Evolutionary conservation across 2,888 invertebrate genomes (phyloP).

Genomic region (Rhagophthalmus giganteus): DNA sequence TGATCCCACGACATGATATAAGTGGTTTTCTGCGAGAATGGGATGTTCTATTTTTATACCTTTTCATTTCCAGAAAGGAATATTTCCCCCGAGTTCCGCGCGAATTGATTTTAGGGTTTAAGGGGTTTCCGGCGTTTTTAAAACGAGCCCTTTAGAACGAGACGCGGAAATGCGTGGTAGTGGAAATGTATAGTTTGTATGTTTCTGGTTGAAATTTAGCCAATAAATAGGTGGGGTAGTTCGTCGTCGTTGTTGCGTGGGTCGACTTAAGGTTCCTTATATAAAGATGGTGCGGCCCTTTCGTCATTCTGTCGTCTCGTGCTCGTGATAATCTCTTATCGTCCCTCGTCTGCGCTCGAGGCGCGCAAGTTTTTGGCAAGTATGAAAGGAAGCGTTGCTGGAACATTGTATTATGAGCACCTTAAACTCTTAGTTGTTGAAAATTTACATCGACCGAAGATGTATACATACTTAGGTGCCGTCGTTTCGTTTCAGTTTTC

Average conservation of each 20-base stretch:
- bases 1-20: constrained; percentile 24
- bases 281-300: constrained; percentile 14
- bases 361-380: constrained; percentile 17
- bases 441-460: constrained; percentile 18
- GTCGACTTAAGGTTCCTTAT: constrained; percentile 8
- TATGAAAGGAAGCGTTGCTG: constrained; percentile 13
- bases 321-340: constrained; percentile 16
- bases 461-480: constrained; percentile 15
- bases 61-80: constrained; percentile 13
- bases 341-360: constrained; percentile 18
- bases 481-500: constrained; percentile 3
- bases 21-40: constrained; percentile 19
- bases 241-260: too few relatives aligned
- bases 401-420: constrained; percentile 15
- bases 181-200: too few relatives aligned
- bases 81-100: constrained; percentile 13
- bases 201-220: too few relatives aligned
- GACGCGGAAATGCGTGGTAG: too few relatives aligned
- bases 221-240: too few relatives aligned
- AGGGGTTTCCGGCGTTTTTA: background rate
- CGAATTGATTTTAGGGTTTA: constrained; percentile 22
- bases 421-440: constrained; percentile 11
- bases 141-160: background rate
- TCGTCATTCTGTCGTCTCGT: constrained; percentile 18
- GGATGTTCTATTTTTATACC: constrained; percentile 21